Base-by-base conservation (phyloP, 2,797 vertebrate genomes). In the Vespertilio murinus region DNA sequence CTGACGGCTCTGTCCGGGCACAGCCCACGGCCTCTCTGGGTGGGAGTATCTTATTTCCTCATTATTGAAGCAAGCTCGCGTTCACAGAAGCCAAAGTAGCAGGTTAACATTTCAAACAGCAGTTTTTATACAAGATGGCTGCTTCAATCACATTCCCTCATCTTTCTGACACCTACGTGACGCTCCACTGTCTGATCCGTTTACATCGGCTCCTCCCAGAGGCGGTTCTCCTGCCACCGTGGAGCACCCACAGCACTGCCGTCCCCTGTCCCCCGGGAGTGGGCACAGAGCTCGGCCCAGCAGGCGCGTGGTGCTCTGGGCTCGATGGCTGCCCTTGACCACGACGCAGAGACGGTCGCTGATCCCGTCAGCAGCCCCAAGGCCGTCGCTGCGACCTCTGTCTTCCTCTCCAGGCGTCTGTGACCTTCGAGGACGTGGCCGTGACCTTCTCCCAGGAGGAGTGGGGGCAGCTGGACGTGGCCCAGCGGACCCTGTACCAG, bases 401-500 rank as follows among this genome's bases (percentile, higher is more conserved):
- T 73, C 84, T 74, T 47, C 61, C 78, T 45, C 49, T n/a, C 3
- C 79, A 91, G 94, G 56, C 91, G 12, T 52, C 88, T 61, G 94
- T 95, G 73, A 93, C 94, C 11, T 95, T 95, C 0, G 23, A 59
- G 14, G 94, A 95, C 1, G 92, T 95, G 88, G 94, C 88, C 0
- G 88, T 95, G 65, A 93, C 78, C 11, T 95, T 93, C 35, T 88
- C 92, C 22, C 54, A 47, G 82, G 94, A 95, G 64, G 94, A 95
- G 42, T 95, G 94, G 94, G 70, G 69, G 9, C 94, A 95, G 11
- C 77, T 93, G 70, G 82, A 71, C 77, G 52, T 8, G 1, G 54
- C 82, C 11, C 94, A 93, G 77, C 90, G 45, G 61, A 91, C 52
- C 8, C 91, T 93, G 35, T 95, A 93, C 75, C 92, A 11, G 88